phyloP scores from a whole-genome alignment of 2,888 invertebrate genomes.

The Onchidella celtica region DNA sequence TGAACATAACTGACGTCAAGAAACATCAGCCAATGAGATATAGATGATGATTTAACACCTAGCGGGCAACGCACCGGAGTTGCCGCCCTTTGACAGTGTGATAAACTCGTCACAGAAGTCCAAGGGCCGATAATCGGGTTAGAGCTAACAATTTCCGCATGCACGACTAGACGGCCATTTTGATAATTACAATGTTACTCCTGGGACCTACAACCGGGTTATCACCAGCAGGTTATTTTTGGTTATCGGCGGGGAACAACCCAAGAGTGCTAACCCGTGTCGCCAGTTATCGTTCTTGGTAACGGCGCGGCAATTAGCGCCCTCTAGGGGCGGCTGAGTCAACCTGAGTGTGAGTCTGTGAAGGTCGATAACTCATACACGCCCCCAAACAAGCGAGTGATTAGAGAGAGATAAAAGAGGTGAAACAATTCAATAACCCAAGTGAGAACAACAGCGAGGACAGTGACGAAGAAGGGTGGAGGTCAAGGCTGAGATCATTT shows the following conservation, averaged over 20 bases:
- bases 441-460: background rate
- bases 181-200: slow-evolving; percentile 43
- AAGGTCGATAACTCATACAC: slow-evolving; percentile 37
- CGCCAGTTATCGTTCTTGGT: slow-evolving; percentile 39
- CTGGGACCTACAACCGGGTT: slow-evolving; percentile 42
- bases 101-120: background rate
- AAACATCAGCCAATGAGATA: slow-evolving; percentile 11
- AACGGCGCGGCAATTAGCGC: slow-evolving; percentile 41
- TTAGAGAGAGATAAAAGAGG: background rate
- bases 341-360: slow-evolving; percentile 40
- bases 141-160: background rate
- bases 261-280: slow-evolving; percentile 23
- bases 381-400: slow-evolving; percentile 24
- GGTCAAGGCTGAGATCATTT: too few species aligned
- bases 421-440: slow-evolving; percentile 2
- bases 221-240: slow-evolving; percentile 29
- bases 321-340: slow-evolving; percentile 44
- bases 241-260: slow-evolving; percentile 35
- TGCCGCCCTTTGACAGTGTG: background rate
- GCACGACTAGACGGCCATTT: slow-evolving; percentile 31
- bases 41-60: background rate
- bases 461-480: too few species aligned
- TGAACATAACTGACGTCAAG: slow-evolving; percentile 9
- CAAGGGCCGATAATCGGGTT: slow-evolving; percentile 1
- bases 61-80: background rate